Evolutionary conservation across 2,888 invertebrate genomes (phyloP).

Genomic region (Lasius platythorax): DNA sequence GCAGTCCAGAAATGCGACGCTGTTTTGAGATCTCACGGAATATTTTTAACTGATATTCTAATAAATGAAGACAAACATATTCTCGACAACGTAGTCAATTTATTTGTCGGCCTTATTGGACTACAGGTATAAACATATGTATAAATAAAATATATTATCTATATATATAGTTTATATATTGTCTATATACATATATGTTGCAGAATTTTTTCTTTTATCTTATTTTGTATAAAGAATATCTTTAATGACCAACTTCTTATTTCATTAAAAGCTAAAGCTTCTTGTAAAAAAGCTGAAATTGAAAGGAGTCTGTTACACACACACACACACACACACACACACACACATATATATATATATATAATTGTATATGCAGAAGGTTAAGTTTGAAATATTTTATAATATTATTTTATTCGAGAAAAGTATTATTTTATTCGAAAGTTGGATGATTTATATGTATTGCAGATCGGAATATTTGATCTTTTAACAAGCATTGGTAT

Average conservation of each 20-base stretch:
- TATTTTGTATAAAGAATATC: too few species aligned
- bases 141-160: neutral
- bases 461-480: conserved; percentile 89
- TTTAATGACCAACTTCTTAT: too few species aligned
- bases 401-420: neutral
- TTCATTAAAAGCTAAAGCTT: too few species aligned
- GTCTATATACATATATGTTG: too few species aligned
- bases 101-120: conserved; percentile 92
- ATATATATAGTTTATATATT: too few species aligned
- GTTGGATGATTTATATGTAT: neutral
- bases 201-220: too few species aligned
- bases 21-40: conserved; percentile 87
- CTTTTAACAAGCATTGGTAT: conserved; percentile 88
- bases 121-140: conserved; percentile 85
- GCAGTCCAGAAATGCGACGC: conserved; percentile 88
- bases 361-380: too few species aligned
- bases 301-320: too few species aligned
- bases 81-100: conserved; percentile 89
- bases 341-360: too few species aligned
- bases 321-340: too few species aligned
- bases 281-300: too few species aligned
- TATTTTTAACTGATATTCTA: conserved; percentile 89
- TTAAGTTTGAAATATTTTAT: too few species aligned
- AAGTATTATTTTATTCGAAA: neutral
- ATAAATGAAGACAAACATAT: conserved; percentile 87